Base-by-base conservation (phyloP, 2,797 vertebrate genomes). In the Lateolabrax maculatus region DNA sequence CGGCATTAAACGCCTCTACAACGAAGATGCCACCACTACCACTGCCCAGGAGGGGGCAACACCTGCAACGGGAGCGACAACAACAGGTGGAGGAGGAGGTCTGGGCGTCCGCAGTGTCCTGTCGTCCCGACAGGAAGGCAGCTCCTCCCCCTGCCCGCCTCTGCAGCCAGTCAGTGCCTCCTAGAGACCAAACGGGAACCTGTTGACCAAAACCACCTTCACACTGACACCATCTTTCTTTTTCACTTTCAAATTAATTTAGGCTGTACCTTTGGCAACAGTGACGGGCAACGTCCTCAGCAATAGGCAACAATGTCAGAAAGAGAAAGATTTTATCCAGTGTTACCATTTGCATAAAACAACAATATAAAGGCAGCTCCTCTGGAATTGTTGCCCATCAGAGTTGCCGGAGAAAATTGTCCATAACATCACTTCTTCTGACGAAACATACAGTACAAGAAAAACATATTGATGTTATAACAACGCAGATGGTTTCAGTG, bases 1-100 rank as follows among this genome's bases (percentile, higher is more conserved):
- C 0, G 97, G 96, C 29, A 99, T 99, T 94, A 98, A 99, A 80
- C 96, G 98, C 53, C 97, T 99, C 49, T 99, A 98, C 95, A 99
- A 98, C 0, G 98, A 99, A 90, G 98, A 99, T 15, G 1, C 63
- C 64, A 82, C 72, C 29, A 19, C 55, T 18, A 46, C 74, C 52
- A 31, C 66, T 10, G 84, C 91, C 79, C 95, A 95, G 3, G 96
- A 97, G 81, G 94, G 87, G 27, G 91, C 57, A 69, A 75, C 90
- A 27, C 76, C 92, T 15, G 94, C 94, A 0, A n/a, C 11, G 18
- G 77, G 81, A 29, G 75, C 85, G 11, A 82, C 18, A 39, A 19
- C 94, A 25, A 27, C 80, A 91, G 72, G 31, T 15, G 76, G 90
- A 25, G 81, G 56, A 88, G 82, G 90, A 83, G 60, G 71, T 31